phyloP scores from a whole-genome alignment of 1,140 invertebrate genomes.

The Triops longicaudatus region DNA sequence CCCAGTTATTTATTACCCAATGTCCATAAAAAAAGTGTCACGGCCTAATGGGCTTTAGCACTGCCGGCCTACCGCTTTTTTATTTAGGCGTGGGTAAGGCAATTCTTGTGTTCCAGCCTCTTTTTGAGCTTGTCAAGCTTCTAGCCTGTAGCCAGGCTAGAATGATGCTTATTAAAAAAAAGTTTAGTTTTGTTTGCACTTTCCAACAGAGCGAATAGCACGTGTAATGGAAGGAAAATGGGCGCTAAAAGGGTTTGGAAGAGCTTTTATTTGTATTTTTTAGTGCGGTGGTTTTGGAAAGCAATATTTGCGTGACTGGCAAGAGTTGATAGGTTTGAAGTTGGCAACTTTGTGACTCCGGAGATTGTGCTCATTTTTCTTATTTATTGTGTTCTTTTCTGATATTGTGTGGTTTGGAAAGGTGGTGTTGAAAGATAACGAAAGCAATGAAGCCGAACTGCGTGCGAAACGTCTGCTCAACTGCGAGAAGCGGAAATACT shows the following conservation, averaged over 20 bases:
- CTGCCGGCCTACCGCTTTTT: background rate
- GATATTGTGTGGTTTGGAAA: slow-evolving; percentile 35
- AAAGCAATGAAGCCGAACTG: slow-evolving; percentile 52
- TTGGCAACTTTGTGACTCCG: background rate
- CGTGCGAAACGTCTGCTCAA: slow-evolving; percentile 71
- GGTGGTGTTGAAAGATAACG: slow-evolving; percentile 47
- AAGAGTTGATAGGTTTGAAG: background rate
- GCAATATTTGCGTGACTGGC: background rate
- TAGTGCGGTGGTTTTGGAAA: background rate
- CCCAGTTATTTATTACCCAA: background rate
- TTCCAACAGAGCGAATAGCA: too few relatives aligned
- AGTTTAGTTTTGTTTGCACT: too few relatives aligned
- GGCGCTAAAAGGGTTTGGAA: background rate
- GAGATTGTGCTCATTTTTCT: slow-evolving; percentile 28
- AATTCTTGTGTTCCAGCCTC: background rate
- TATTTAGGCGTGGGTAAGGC: too few relatives aligned
- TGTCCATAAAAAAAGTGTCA: background rate
- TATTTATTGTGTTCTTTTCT: slow-evolving; percentile 18
- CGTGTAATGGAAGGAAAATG: background rate
- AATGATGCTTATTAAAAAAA: too few relatives aligned
- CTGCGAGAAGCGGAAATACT: slow-evolving; percentile 86
- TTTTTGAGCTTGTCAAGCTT: too few relatives aligned
- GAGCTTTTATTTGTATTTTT: background rate
- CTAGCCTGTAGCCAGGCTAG: too few relatives aligned
- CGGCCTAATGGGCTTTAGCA: background rate